These are phyloP conservation scores for Nibea coibor DNA, from an alignment of 2,113 vertebrate genomes.

Conservation along the genomic window DNA sequence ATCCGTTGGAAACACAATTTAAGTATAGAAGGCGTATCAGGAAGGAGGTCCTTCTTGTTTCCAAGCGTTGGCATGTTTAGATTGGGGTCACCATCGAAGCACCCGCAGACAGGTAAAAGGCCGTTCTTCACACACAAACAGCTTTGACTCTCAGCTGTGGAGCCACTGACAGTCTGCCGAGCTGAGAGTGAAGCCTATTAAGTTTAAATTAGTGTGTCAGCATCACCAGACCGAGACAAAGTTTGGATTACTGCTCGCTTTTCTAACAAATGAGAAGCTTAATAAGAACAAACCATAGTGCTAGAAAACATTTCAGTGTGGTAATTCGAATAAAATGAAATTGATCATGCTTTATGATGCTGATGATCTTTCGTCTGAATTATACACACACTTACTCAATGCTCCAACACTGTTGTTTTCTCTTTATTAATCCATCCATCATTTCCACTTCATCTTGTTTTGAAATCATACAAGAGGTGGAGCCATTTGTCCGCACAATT, in stretches of 20 bases:
- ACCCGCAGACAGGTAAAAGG: neutral
- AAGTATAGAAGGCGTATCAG: neutral
- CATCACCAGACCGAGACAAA: slow-evolving; percentile 23
- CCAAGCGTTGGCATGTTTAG: slow-evolving; percentile 3
- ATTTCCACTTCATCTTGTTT: neutral
- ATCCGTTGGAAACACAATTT: slow-evolving; percentile 26
- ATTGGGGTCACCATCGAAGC: neutral
- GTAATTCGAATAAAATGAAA: slow-evolving; percentile 26
- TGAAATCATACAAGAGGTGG: neutral
- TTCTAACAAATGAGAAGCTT: slow-evolving; percentile 39
- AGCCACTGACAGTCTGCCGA: slow-evolving; percentile 13
- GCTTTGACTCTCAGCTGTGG: neutral
- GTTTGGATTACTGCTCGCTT: slow-evolving; percentile 32
- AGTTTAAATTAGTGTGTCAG: slow-evolving; percentile 55
- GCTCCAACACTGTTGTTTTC: neutral
- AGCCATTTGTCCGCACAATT: neutral
- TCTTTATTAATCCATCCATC: neutral
- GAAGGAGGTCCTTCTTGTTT: neutral
- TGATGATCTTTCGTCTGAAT: neutral
- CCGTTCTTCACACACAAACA: slow-evolving; percentile 9
- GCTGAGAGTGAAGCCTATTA: slow-evolving; percentile 23
- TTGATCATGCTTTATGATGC: slow-evolving; percentile 3
- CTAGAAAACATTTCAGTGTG: slow-evolving; percentile 3
- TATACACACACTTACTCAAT: neutral
- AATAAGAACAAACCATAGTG: slow-evolving; percentile 15